A percentile compares a stretch with the other conserved stretches of the same genome.
phyloP scores from a whole-genome alignment of 2,113 vertebrate genomes.

The Acanthisitta chloris region DNA sequence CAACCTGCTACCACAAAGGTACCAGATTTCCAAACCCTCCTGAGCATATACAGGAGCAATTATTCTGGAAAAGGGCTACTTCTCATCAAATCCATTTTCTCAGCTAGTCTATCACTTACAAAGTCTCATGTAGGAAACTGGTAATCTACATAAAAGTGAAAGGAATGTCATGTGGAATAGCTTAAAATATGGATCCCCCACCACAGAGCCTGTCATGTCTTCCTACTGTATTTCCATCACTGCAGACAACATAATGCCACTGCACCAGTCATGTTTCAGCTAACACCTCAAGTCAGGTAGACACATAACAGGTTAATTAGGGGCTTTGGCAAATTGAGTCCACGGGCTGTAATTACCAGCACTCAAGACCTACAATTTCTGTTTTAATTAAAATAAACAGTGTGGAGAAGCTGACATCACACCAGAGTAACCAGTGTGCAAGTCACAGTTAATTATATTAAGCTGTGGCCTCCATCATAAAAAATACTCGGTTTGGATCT shows the following conservation, averaged over 20 bases:
- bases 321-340: constrained; percentile 80
- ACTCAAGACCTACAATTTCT: constrained; percentile 83
- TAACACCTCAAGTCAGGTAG: constrained; percentile 79
- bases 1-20: not conserved
- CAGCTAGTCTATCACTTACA: constrained; percentile 42
- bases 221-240: constrained; percentile 57
- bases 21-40: not conserved
- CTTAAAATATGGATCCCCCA: constrained; percentile 16
- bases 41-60: not conserved
- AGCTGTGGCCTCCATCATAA: constrained; percentile 65
- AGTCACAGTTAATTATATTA: constrained; percentile 79
- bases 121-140: constrained; percentile 15
- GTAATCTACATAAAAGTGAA: constrained; percentile 65
- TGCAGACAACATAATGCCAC: constrained; percentile 63
- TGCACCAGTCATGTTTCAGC: constrained; percentile 75
- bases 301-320: constrained; percentile 83
- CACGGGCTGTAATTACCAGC: constrained; percentile 79
- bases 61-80: not conserved
- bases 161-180: constrained; percentile 50
- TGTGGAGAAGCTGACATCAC: constrained; percentile 80
- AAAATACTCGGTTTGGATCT: constrained; percentile 54
- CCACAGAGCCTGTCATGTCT: constrained; percentile 45
- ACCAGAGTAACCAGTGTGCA: constrained; percentile 73
- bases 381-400: constrained; percentile 87
- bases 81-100: constrained; percentile 36